Evolutionary conservation across 2,888 invertebrate species (phyloP), one percentile per base, ranked within the genome.

Genomic region (Choreutis nemorana): DNA sequence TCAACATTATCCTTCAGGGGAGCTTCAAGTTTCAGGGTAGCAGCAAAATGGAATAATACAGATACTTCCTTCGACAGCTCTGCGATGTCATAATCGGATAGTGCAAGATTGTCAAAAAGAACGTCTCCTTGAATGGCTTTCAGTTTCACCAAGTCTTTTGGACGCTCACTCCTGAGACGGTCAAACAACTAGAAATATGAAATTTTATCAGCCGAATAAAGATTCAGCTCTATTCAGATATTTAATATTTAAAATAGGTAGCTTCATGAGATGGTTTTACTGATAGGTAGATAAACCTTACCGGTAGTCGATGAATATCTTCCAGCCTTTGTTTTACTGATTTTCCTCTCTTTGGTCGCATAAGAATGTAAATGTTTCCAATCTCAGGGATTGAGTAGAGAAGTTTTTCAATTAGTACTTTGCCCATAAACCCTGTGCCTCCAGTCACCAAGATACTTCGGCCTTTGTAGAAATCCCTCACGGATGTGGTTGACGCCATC

Each of bases 31-130:
- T 84, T 87, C 20, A 97, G 82, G 0, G 94, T 94, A 2, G 97
- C 97, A 0, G 96, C 97, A 55, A 90, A 89, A 55, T 97, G 96
- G 55, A 96, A 95, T 1, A 97, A 85, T 4, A 97, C 80, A 3
- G 89, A 81, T 1, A 92, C 86, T 35, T 91, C 84, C 1, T 86
- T 80, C 2, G 81, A 63, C 15, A 95, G 55, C 11, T 67, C 56
- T 23, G 83, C 66, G 20, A 86, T 75, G 25, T 85, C 84, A 1
- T 81, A 70, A 0, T 78, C 64, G 7, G 78, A 82, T 6, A 92
- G 53, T 0, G 91, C 91, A 3, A 79, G 55, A 36, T 81, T 64
- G 20, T 84, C 81, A 23, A 78, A 71, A n/a, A 85, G 73, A 0
- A 93, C 83, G 51, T 93, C 92, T 1, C 93, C 93, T 45, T 81